Evolutionary conservation across 2,888 invertebrate genomes (phyloP), one percentile per base, ranked within the genome.

Genomic region (Tanypteryx hageni): DNA sequence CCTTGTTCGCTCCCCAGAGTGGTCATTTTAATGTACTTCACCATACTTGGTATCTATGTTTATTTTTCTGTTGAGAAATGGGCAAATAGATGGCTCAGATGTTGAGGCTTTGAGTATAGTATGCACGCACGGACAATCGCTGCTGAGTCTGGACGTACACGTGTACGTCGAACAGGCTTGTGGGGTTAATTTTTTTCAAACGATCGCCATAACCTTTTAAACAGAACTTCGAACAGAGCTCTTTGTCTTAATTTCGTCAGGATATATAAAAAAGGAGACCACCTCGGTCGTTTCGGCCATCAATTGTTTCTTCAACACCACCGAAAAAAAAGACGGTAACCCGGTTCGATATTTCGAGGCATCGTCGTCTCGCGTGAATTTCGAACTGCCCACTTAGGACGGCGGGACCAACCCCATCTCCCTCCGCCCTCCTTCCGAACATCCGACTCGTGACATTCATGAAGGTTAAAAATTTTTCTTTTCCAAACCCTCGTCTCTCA

Each of bases 401-500:
- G 22, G 0, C 27, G 27, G 11, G 27, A 76, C 8, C 5, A 44
- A 44, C 44, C 1, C 44, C 44, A 44, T 5, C 44, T 3, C 22
- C 76, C 27, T 11, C 4, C 76, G 8, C 76, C 44, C 22, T 76
- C 76, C 13, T 44, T 22, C 76, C 22, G 27, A 76, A 76, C 22
- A 76, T 44, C 44, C 44, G 27, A 68, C 68, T 68, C 68, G 76
- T 76, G 76, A 76, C 76, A 76, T 76, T 76, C 76, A 76, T 11
- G 76, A 76, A 76, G 76, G 76, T 76, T 76, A 27, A 76, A 76
- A 76, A 76, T 76, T 22, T 76, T 13, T 76, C 22, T 27, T 22
- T 76, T 27, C 11, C 7, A 1, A 5, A 1, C 44, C 44, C 44
- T 44, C 44, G 3, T 44, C 44, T 44, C 44, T 44, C 44, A 44